Evolutionary conservation across 2,113 vertebrate genomes (phyloP).

Genomic region (Neotoma lepida): DNA sequence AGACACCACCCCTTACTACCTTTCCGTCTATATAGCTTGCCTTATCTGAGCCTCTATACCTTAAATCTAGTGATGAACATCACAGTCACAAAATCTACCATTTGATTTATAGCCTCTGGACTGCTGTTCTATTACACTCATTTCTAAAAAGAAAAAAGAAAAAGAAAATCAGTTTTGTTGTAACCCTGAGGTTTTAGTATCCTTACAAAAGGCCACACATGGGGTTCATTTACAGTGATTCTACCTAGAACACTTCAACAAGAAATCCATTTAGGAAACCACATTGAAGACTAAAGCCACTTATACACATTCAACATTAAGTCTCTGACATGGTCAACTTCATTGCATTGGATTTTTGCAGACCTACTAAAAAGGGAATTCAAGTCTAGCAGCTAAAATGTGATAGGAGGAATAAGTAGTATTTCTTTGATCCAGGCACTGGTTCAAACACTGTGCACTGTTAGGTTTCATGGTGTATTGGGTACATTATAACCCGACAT

Average conservation of each 20-base stretch:
- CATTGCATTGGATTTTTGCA: conserved; percentile 50
- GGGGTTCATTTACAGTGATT: conserved; percentile 6
- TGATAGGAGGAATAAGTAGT: conserved; percentile 39
- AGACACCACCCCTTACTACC: neutral
- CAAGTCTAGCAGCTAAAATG: conserved; percentile 39
- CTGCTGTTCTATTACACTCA: neutral
- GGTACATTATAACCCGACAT: neutral
- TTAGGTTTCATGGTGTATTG: neutral
- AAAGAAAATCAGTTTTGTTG: neutral
- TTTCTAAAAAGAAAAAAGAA: neutral
- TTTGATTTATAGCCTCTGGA: neutral
- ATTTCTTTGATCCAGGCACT: neutral
- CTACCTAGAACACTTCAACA: conserved; percentile 27
- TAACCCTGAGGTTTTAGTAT: conserved; percentile 33
- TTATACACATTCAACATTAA: conserved; percentile 38
- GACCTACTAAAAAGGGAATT: conserved; percentile 38
- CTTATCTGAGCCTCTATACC: too few relatives aligned
- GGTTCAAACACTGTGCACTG: neutral
- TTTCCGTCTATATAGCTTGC: neutral
- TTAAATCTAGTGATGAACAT: neutral
- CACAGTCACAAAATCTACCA: neutral
- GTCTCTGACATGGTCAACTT: conserved; percentile 59
- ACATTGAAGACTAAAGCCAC: conserved; percentile 62
- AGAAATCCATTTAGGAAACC: conserved; percentile 54
- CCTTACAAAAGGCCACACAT: neutral